A percentile compares a stretch with the other conserved stretches of the same genome.
These are phyloP conservation scores for Yponomeuta evonymella DNA, from an alignment of 2,888 invertebrate species.

Conservation along the genomic window DNA sequence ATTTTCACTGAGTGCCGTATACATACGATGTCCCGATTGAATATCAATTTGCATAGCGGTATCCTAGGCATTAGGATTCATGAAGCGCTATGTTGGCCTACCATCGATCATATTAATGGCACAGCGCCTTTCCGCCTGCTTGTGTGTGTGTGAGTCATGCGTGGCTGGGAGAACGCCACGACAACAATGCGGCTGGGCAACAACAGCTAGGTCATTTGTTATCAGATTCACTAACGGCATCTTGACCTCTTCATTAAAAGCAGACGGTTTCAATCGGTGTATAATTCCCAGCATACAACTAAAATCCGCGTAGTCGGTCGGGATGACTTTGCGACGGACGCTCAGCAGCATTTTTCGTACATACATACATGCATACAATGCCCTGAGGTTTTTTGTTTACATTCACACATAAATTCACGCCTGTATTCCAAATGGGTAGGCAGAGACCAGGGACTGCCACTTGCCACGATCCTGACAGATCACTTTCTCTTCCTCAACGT, in stretches of 20 bases:
- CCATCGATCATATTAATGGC: slow-evolving; percentile 64
- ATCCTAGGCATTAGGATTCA: slow-evolving; percentile 61
- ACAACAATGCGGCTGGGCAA: not conserved
- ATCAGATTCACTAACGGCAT: not conserved
- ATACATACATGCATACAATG: too few species aligned
- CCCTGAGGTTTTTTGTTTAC: too few species aligned
- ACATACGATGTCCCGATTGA: slow-evolving; percentile 44
- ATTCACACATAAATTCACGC: too few species aligned
- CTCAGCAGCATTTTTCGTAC: too few species aligned
- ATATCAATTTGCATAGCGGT: slow-evolving; percentile 72
- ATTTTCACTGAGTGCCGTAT: slow-evolving; percentile 64
- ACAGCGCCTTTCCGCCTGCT: slow-evolving; percentile 19
- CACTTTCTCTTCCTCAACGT: too few species aligned
- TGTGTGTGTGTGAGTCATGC: slow-evolving; percentile 1
- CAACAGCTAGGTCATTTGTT: not conserved
- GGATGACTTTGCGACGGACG: too few species aligned
- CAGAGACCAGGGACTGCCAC: too few species aligned
- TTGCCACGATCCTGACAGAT: too few species aligned
- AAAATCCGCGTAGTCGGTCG: too few species aligned
- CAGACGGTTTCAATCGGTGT: too few species aligned
- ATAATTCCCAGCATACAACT: too few species aligned
- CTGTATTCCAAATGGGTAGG: too few species aligned
- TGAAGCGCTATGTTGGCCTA: slow-evolving; percentile 34
- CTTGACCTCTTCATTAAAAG: not conserved
- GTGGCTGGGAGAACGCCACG: not conserved